Evolutionary conservation across 2,113 vertebrate species (phyloP), one percentile per base, ranked within the genome.

Genomic region (Nanorana parkeri): DNA sequence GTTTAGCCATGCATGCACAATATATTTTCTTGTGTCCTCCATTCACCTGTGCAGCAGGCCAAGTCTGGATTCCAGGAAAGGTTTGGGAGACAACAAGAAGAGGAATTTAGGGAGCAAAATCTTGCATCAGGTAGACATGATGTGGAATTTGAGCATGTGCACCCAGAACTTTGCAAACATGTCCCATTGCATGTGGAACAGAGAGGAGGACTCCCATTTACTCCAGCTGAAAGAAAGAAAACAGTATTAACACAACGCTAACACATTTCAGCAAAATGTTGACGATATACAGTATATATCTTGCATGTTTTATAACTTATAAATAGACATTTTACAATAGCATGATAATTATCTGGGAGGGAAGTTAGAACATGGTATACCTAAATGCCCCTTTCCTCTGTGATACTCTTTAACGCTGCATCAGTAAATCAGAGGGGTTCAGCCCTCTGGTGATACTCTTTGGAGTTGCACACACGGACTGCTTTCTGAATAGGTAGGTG

Each of bases 31-130:
- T 41, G 10, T 47, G 1, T 47, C 11, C 11, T 47, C 2, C 1
- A 15, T 55, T 47, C 17, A 77, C 74, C 74, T 64, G 64, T 23
- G 51, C 74, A 77, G 36, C 74, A 77, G 28, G 21, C 21, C 20
- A 77, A 13, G 16, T 64, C n/a, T 47, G 58, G 60, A 5, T 77
- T 23, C 74, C 74, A 77, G 7, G 74, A 77, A 20, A 65, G 60
- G 3, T 28, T 36, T 23, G 74, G 16, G 2, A 64, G 60, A 17
- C 74, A 77, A 36, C 74, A 77, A 0, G 32, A 21, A 26, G 74
- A 23, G 21, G 74, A 77, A 58, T 77, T 77, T 21, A 77, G 4
- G 13, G 11, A 3, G 36, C 74, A 77, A 0, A 29, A 63, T 11
- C 36, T 13, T 17, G 16, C 17, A 4, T 77, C 74, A 77, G 74